Evolutionary conservation across 2,113 vertebrate species (phyloP), one percentile per base, ranked within the genome.

Genomic region (Procavia capensis): DNA sequence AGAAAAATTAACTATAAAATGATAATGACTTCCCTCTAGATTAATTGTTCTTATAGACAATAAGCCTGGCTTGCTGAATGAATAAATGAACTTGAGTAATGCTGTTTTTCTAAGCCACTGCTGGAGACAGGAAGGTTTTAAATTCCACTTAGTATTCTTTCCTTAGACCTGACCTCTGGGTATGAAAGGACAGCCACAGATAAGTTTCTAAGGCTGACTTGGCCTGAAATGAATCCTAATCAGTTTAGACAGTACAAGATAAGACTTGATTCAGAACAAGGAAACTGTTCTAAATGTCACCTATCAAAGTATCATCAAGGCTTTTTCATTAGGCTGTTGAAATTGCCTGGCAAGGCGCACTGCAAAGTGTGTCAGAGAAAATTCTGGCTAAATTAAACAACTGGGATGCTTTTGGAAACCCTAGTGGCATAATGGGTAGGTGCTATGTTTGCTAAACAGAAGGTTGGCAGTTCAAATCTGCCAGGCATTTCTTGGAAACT

Each of bases 121-220:
- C 39, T 68, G 20, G 79, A 85, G 29, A 47, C 34, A 66, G 59
- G 36, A 29, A 64, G 31, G n/a, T 41, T 91, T 24, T 74, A 34
- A 95, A 81, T 90, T 93, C 54, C 70, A 76, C 27, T n/a, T 63
- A 61, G 9, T 25, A 54, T 43, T 82, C 29, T 94, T 95, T 92
- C 6, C 6, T 36, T 84, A 72, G 27, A 22, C 27, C 68, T 92
- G 81, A 24, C 63, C 45, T 68, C 63, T 87, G 6, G 63, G 80
- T n/a, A 61, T 17, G 16, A 54, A 84, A 59, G 57, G 19, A n/a
- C 68, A 91, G 72, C 5, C 68, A 10, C 64, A 90, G 36, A 72
- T 36, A 17, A 8, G n/a, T 88, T 88, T 95, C 13, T 54, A 50
- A 86, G 34, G 8, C 43, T 80, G 88, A 70, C 2, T 72, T 93